phyloP scores from a whole-genome alignment of 2,888 invertebrate genomes.

The Matsumyia berberina region DNA sequence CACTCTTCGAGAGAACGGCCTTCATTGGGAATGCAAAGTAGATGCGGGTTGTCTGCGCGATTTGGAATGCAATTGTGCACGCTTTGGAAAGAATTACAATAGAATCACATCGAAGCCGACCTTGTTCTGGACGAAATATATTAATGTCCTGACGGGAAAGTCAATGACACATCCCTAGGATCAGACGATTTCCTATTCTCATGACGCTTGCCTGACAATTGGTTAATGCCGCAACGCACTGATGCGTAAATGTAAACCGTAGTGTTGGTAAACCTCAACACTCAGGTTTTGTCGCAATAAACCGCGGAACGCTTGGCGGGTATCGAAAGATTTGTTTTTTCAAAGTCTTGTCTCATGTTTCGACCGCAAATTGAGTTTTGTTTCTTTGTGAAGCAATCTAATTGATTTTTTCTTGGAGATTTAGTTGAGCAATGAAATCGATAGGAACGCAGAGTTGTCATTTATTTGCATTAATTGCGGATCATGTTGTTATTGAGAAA shows the following conservation, averaged over 20 bases:
- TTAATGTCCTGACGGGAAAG: not conserved
- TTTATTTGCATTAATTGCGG: not conserved
- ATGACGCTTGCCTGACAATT: not conserved
- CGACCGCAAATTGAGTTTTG: constrained; percentile 26
- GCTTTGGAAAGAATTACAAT: not conserved
- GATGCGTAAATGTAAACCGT: constrained; percentile 19
- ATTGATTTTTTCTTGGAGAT: constrained; percentile 1
- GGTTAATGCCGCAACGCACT: not conserved
- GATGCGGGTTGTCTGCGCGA: constrained; percentile 41
- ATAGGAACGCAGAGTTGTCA: not conserved
- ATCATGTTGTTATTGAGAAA: constrained; percentile 6
- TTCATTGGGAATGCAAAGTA: constrained; percentile 62
- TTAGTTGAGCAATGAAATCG: constrained; percentile 13
- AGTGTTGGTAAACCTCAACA: constrained; percentile 18
- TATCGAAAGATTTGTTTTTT: not conserved
- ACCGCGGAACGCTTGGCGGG: not conserved
- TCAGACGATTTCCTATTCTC: not conserved
- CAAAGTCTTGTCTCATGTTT: constrained; percentile 8
- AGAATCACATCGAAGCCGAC: constrained; percentile 26
- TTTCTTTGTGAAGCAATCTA: not conserved
- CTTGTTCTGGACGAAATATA: constrained; percentile 13
- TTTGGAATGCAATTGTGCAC: constrained; percentile 55
- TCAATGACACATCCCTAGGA: not conserved
- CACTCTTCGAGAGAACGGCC: constrained; percentile 1
- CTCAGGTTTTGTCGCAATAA: constrained; percentile 13